Conservation (phyloP, 2,888 invertebrate genomes). For the Thera obeliscata region DNA sequence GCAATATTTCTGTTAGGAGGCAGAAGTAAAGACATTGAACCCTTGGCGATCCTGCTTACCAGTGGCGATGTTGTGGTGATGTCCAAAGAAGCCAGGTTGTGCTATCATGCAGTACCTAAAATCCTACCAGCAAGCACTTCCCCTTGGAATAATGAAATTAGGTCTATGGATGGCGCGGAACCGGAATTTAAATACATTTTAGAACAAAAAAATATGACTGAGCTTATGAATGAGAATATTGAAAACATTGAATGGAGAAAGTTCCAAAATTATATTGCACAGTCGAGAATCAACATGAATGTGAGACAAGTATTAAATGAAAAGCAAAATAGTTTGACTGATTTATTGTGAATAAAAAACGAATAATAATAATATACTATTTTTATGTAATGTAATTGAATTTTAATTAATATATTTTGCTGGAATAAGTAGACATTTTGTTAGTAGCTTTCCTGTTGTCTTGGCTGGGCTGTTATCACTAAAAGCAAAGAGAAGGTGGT, state of each 20-base stretch:
- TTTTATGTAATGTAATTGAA: slow-evolving; percentile 35
- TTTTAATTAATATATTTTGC: slow-evolving; percentile 30
- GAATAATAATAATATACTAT: slow-evolving; percentile 41
- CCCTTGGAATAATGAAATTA: slow-evolving; percentile 75
- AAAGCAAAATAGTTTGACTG: slow-evolving; percentile 77
- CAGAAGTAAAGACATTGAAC: slow-evolving; percentile 86
- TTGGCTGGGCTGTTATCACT: slow-evolving; percentile 70
- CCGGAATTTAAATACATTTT: slow-evolving; percentile 57
- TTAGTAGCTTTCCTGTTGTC: slow-evolving; percentile 39
- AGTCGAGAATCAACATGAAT: slow-evolving; percentile 96
- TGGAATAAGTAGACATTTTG: slow-evolving; percentile 28
- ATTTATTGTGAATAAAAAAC: slow-evolving; percentile 41
- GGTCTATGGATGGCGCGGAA: slow-evolving; percentile 25
- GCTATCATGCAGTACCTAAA: slow-evolving; percentile 97
- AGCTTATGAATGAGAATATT: slow-evolving; percentile 53
- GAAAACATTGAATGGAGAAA: slow-evolving; percentile 76
- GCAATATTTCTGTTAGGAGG: slow-evolving; percentile 98
- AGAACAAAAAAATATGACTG: slow-evolving; percentile 46
- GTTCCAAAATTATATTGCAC: slow-evolving; percentile 85
- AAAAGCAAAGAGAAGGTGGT: slow-evolving; percentile 45
- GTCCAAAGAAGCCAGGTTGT: slow-evolving; percentile 92
- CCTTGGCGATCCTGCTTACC: slow-evolving; percentile 89
- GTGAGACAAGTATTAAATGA: slow-evolving; percentile 93
- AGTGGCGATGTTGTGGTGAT: slow-evolving; percentile 97
- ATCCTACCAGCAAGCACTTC: slow-evolving; percentile 84